Percentiles rank a stretch among this genome's conserved stretches.
These are phyloP conservation scores for Alcis repandata DNA, from an alignment of 2,888 invertebrate genomes.

Conservation along the genomic window DNA sequence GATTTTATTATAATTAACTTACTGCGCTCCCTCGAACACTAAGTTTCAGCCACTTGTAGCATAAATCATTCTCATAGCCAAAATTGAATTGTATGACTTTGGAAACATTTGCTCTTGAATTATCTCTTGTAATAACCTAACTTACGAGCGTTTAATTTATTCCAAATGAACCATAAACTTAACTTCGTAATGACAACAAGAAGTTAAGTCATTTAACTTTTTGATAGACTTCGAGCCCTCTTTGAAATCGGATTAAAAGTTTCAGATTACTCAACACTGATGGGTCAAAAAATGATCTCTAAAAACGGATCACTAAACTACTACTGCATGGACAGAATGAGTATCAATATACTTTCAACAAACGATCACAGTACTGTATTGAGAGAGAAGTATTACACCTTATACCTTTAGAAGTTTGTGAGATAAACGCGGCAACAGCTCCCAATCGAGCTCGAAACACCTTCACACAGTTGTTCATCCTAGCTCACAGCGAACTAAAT, in stretches of 20 bases:
- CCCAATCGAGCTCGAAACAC: slow-evolving; percentile 9
- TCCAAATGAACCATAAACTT: slow-evolving; percentile 37
- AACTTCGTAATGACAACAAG: slow-evolving; percentile 37
- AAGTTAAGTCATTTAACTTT: slow-evolving; percentile 40
- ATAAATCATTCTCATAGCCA: slow-evolving; percentile 14
- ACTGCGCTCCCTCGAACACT: no score
- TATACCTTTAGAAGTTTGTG: background rate
- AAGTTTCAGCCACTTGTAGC: background rate
- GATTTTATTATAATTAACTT: no score
- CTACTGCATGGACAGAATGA: no score
- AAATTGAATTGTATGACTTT: slow-evolving; percentile 29
- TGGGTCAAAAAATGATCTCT: background rate
- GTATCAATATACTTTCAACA: no score
- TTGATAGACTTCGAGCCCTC: slow-evolving; percentile 31
- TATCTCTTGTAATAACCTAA: slow-evolving; percentile 27
- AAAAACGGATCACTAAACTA: background rate
- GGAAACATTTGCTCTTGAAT: slow-evolving; percentile 16
- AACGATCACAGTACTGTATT: no score
- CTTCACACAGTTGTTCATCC: slow-evolving; percentile 29
- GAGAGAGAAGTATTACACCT: no score
- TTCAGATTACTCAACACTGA: slow-evolving; percentile 14
- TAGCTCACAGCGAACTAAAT: slow-evolving; percentile 38
- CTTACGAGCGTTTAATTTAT: slow-evolving; percentile 33
- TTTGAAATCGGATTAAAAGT: slow-evolving; percentile 29
- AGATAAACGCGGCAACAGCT: background rate